Percentiles rank a stretch among this genome's conserved stretches.
Evolutionary conservation across 2,113 vertebrate species (phyloP).

Genomic region (Phaethornis superciliosus): DNA sequence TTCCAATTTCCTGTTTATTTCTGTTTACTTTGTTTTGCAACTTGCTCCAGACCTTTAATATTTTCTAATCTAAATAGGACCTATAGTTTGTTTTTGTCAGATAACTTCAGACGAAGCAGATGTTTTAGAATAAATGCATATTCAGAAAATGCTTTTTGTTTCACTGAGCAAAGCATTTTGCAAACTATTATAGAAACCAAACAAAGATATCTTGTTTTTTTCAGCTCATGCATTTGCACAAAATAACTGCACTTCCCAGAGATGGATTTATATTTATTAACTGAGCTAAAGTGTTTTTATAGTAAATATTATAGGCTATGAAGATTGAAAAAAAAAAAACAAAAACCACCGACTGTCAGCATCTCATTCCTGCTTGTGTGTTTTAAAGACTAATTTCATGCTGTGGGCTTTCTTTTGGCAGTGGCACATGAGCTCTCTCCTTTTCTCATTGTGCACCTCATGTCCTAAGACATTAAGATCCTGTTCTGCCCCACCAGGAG

Average conservation of each 20-base stretch:
- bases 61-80: not conserved
- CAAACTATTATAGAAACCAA: not conserved
- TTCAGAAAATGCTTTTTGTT: not conserved
- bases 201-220: not conserved
- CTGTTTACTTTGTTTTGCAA: slow-evolving; percentile 16
- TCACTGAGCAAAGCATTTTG: not conserved
- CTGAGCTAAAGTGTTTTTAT: not conserved
- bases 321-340: not conserved
- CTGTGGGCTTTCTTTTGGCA: not conserved
- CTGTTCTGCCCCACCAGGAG: not conserved
- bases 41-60: not conserved
- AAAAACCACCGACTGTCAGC: not conserved
- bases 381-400: not conserved
- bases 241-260: not conserved
- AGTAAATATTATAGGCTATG: not conserved
- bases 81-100: not conserved
- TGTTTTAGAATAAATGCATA: not conserved
- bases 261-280: not conserved
- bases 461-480: not conserved
- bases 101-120: not conserved
- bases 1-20: slow-evolving; percentile 59
- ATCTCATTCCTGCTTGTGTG: not conserved
- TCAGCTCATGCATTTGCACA: not conserved
- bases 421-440: not conserved
- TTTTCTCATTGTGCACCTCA: not conserved